These are phyloP conservation scores for Lagorchestes hirsutus DNA, from an alignment of 2,797 vertebrate genomes.

Conservation along the genomic window DNA sequence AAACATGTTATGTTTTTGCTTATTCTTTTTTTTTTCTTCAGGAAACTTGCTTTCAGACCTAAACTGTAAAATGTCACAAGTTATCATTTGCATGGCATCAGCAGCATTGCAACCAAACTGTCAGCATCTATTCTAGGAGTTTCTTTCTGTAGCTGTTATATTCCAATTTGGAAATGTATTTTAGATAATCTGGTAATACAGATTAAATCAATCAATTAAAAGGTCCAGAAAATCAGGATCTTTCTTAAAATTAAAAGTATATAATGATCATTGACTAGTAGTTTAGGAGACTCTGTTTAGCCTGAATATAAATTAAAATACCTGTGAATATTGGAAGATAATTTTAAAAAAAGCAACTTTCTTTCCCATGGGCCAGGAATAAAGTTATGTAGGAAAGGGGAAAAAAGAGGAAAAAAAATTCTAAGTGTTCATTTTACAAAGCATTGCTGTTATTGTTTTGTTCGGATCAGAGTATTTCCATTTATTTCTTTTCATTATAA, in stretches of 20 bases:
- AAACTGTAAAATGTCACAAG: slow-evolving; percentile 72
- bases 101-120: slow-evolving; percentile 74
- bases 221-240: slow-evolving; percentile 64
- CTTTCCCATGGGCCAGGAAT: slow-evolving; percentile 47
- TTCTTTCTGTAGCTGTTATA: slow-evolving; percentile 68
- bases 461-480: slow-evolving; percentile 33
- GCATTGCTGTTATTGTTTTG: slow-evolving; percentile 42
- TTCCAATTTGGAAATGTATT: slow-evolving; percentile 75
- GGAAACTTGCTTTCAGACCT: slow-evolving; percentile 64
- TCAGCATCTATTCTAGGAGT: slow-evolving; percentile 69
- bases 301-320: slow-evolving; percentile 62
- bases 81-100: slow-evolving; percentile 77
- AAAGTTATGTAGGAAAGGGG: slow-evolving; percentile 53
- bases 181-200: slow-evolving; percentile 63
- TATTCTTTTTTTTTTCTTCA: background rate
- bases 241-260: slow-evolving; percentile 49
- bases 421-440: slow-evolving; percentile 44
- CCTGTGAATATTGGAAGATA: slow-evolving; percentile 65
- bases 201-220: slow-evolving; percentile 69
- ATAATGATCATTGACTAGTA: slow-evolving; percentile 72
- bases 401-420: slow-evolving; percentile 39
- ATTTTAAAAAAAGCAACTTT: slow-evolving; percentile 33
- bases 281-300: slow-evolving; percentile 72
- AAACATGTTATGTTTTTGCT: background rate
- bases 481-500: slow-evolving; percentile 56